Evolutionary conservation across 92 coral and sea anemone genomes (phyloP).

Genomic region (Phenganax subtilis): DNA sequence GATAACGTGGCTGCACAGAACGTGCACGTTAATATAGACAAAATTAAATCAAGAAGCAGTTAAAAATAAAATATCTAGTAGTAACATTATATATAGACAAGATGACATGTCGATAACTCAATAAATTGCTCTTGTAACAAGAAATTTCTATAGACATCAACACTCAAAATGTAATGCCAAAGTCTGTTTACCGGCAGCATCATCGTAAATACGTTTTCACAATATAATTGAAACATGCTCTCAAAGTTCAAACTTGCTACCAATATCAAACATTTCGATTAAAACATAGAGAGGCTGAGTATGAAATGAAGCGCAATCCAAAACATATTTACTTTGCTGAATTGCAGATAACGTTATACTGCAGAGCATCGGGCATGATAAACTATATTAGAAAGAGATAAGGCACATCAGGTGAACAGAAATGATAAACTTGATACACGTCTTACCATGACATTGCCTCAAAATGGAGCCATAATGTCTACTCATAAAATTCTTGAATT

Average conservation of each 20-base stretch:
- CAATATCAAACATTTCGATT: neutral
- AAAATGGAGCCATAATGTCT: slow-evolving; percentile 38
- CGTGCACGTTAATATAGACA: neutral
- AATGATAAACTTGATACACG: slow-evolving; percentile 28
- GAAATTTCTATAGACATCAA: slow-evolving; percentile 24
- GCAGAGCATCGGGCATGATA: slow-evolving; percentile 5
- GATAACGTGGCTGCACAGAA: too few species aligned
- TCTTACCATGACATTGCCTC: slow-evolving; percentile 35
- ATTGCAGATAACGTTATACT: neutral
- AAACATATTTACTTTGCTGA: slow-evolving; percentile 3
- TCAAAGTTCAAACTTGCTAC: neutral
- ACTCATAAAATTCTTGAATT: slow-evolving; percentile 7
- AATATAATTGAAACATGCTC: neutral
- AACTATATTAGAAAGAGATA: slow-evolving; percentile 4
- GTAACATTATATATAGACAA: neutral
- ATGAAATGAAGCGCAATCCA: neutral
- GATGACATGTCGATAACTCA: slow-evolving; percentile 10
- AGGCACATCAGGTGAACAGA: slow-evolving; percentile 11
- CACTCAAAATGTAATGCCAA: slow-evolving; percentile 23
- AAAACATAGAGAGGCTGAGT: neutral
- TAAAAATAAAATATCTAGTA: neutral
- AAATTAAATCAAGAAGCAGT: neutral
- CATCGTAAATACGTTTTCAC: neutral
- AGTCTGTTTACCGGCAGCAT: neutral
- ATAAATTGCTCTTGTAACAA: slow-evolving; percentile 9